Evolutionary conservation across 2,888 invertebrate genomes (phyloP).

Genomic region (Archips xylosteana): DNA sequence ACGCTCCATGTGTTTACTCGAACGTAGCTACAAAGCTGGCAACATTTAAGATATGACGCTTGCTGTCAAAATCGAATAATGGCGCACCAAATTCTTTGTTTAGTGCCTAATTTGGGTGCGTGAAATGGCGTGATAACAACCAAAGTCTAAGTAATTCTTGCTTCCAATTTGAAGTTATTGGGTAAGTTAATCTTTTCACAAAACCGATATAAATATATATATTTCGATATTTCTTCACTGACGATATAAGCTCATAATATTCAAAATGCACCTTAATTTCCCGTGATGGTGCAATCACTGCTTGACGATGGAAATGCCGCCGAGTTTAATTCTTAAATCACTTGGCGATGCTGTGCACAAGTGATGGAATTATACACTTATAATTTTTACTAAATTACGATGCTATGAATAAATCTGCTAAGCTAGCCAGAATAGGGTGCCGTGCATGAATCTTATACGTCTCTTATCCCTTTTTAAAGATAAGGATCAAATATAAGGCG

Average conservation of each 20-base stretch:
- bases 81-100: constrained; percentile 23
- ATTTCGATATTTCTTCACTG: not conserved
- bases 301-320: constrained; percentile 40
- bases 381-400: not conserved
- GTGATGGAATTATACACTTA: not conserved
- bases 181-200: constrained; percentile 20
- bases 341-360: constrained; percentile 9
- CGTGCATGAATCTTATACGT: not conserved
- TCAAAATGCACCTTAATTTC: constrained; percentile 6
- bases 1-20: not conserved
- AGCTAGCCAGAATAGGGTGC: not conserved
- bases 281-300: constrained; percentile 42
- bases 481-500: no score
- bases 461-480: not conserved
- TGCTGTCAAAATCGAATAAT: constrained; percentile 38
- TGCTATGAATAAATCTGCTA: not conserved
- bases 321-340: constrained; percentile 7
- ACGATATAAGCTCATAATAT: not conserved
- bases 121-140: constrained; percentile 46
- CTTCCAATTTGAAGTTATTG: constrained; percentile 6
- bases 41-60: constrained; percentile 12
- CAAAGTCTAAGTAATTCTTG: not conserved
- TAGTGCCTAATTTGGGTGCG: constrained; percentile 53
- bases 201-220: not conserved
- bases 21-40: constrained; percentile 19